A percentile compares a stretch with the other conserved stretches of the same genome.
Evolutionary conservation across 35 echinoderm and acorn worm genomes (phyloP).

Genomic region (Chiridota heheva): DNA sequence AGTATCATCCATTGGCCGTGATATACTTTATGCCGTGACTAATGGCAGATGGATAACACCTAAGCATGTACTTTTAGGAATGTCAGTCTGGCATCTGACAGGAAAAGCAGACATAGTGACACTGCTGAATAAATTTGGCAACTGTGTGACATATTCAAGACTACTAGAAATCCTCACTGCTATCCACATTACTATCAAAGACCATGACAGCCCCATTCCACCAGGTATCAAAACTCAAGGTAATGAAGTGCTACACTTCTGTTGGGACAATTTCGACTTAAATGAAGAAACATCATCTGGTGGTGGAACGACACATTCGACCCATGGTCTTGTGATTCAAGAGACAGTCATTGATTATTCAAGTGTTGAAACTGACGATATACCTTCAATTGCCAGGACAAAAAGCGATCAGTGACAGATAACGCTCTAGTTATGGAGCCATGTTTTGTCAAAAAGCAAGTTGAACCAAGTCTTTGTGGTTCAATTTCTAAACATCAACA

Average conservation of each 20-base stretch:
- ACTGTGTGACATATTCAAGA: slow-evolving; percentile 50
- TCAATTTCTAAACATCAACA: slow-evolving; percentile 1
- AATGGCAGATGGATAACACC: slow-evolving; percentile 38
- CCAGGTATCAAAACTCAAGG: slow-evolving; percentile 50
- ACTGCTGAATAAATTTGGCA: slow-evolving; percentile 36
- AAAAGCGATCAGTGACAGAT: slow-evolving; percentile 42
- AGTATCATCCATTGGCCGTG: slow-evolving; percentile 40
- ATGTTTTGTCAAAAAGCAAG: slow-evolving; percentile 58
- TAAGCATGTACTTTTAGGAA: slow-evolving; percentile 30
- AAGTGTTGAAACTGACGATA: slow-evolving; percentile 5
- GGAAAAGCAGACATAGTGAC: slow-evolving; percentile 39
- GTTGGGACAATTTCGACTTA: slow-evolving; percentile 62
- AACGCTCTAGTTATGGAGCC: slow-evolving; percentile 50
- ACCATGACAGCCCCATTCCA: slow-evolving; percentile 35
- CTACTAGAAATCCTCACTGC: slow-evolving; percentile 57
- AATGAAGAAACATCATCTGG: slow-evolving; percentile 64
- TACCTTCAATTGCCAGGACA: slow-evolving; percentile 10
- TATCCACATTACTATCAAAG: slow-evolving; percentile 42
- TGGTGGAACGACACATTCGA: slow-evolving; percentile 56
- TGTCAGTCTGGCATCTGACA: slow-evolving; percentile 57
- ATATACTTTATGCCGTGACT: too few species aligned
- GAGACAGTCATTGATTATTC: slow-evolving; percentile 5
- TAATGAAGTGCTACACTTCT: slow-evolving; percentile 55
- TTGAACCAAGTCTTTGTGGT: slow-evolving; percentile 41
- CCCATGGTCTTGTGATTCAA: slow-evolving; percentile 52